Evolutionary conservation across 2,888 invertebrate genomes (phyloP).

Genomic region (Escarpia spicata): DNA sequence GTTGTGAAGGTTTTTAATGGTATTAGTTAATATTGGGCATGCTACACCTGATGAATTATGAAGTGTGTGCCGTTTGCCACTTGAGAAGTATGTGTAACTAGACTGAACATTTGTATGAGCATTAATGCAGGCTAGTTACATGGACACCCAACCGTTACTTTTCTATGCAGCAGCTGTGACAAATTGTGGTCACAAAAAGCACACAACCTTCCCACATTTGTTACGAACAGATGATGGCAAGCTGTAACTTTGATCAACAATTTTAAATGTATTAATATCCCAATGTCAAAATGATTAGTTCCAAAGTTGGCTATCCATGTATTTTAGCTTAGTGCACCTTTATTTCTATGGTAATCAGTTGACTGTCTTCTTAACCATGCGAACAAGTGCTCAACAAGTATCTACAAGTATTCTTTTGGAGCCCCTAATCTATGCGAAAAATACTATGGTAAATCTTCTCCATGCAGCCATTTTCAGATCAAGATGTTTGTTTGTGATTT

Average conservation of each 20-base stretch:
- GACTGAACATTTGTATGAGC: neutral
- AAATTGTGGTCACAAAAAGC: neutral
- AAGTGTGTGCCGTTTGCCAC: neutral
- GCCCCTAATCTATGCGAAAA: neutral
- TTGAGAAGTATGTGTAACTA: neutral
- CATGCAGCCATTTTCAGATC: neutral
- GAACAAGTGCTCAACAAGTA: neutral
- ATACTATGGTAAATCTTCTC: neutral
- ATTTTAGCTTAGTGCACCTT: neutral
- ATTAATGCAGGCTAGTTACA: neutral
- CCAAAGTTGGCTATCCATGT: neutral
- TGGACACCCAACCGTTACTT: neutral
- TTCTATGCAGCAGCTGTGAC: neutral
- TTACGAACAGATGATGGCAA: neutral
- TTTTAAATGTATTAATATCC: too few species aligned
- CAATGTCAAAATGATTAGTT: too few species aligned
- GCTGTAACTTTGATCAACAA: too few species aligned
- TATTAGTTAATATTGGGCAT: neutral
- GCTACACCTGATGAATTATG: conserved; percentile 9
- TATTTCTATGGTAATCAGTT: neutral
- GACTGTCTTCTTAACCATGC: neutral
- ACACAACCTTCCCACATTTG: neutral
- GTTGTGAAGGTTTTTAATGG: neutral
- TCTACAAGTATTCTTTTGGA: neutral
- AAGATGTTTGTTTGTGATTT: neutral